Evolutionary conservation across 2,797 vertebrate genomes (phyloP).

Genomic region (Pseudochirops cupreus): DNA sequence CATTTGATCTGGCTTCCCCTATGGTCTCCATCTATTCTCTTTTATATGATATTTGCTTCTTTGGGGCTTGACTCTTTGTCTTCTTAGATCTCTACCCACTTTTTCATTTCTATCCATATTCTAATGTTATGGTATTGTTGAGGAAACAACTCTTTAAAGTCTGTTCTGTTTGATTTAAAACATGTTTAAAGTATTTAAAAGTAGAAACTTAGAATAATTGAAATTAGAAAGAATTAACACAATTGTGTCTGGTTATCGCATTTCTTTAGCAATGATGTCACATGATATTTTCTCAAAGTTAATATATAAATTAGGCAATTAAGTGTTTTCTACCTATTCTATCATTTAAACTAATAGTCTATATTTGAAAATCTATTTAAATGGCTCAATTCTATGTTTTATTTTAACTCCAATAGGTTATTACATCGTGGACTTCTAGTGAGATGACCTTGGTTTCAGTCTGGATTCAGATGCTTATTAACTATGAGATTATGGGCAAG

Average conservation of each 20-base stretch:
- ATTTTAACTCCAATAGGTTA: background rate
- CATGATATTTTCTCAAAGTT: background rate
- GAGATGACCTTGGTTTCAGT: background rate
- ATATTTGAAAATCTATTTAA: background rate
- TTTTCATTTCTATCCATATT: background rate
- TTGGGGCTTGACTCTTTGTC: background rate
- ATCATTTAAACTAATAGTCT: conserved; percentile 1
- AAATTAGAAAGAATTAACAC: conserved; percentile 30
- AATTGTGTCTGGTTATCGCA: background rate
- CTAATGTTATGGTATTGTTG: background rate
- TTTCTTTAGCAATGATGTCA: conserved; percentile 25
- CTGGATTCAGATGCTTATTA: background rate
- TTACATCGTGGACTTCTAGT: background rate
- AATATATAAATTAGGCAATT: conserved; percentile 34
- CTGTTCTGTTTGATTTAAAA: background rate
- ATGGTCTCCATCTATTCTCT: background rate
- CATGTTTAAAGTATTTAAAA: background rate
- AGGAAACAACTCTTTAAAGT: background rate
- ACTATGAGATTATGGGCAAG: background rate
- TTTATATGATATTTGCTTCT: background rate
- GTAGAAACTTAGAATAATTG: conserved; percentile 40
- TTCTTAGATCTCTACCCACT: background rate
- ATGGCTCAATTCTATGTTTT: background rate
- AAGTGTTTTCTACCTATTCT: conserved; percentile 11
- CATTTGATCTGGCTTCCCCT: background rate